Evolutionary conservation across 2,113 vertebrate genomes (phyloP).

Genomic region (rabbit (Oryctolagus cuniculus)): DNA sequence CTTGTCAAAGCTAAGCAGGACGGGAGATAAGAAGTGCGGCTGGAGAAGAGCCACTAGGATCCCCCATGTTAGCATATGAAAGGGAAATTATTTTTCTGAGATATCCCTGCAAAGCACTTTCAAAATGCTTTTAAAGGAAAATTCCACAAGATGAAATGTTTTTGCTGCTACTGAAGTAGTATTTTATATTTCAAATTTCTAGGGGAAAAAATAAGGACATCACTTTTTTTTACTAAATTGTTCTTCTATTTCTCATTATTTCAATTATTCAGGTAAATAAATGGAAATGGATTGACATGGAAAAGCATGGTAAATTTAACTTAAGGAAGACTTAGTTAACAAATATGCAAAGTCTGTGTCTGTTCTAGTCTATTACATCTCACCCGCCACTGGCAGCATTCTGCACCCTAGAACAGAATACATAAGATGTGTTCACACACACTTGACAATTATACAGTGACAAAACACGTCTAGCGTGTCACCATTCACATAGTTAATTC

Average conservation of each 20-base stretch:
- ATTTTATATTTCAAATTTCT: conserved; percentile 19
- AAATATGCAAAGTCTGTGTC: conserved; percentile 28
- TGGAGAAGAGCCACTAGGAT: not conserved
- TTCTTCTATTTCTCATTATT: conserved; percentile 27
- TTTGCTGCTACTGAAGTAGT: conserved; percentile 1
- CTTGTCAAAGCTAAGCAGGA: not conserved
- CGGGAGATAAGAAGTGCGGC: not conserved
- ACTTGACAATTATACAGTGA: conserved; percentile 58
- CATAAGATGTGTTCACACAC: not conserved
- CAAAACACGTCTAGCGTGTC: conserved; percentile 43
- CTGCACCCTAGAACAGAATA: not conserved
- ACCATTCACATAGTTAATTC: conserved; percentile 27
- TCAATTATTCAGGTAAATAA: conserved; percentile 50
- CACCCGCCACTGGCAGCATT: conserved; percentile 16
- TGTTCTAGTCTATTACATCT: conserved; percentile 16
- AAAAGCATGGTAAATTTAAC: conserved; percentile 38
- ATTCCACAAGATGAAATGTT: not conserved
- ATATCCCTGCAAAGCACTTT: not conserved
- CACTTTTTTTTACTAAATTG: not conserved
- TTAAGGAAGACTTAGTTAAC: not conserved
- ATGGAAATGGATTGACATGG: not conserved
- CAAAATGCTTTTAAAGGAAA: not conserved
- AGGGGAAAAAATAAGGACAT: not conserved
- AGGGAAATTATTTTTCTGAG: not conserved
- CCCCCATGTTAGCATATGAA: not conserved